A percentile compares a stretch with the other conserved stretches of the same genome.
phyloP scores from a whole-genome alignment of 1,140 invertebrate species.

The Lasioglossum baleicum region DNA sequence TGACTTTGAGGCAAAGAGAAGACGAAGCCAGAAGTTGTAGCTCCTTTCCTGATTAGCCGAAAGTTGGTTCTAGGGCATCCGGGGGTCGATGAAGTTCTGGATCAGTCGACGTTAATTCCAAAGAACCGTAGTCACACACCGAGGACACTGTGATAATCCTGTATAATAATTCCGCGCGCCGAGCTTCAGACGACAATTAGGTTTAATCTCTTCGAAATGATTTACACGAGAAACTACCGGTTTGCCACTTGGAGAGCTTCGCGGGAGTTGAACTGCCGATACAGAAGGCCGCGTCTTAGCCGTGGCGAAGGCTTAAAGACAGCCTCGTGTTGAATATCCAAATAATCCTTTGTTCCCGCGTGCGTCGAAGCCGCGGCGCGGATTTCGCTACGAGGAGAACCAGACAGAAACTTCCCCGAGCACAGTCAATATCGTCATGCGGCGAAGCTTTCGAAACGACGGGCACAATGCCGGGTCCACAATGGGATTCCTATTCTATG shows the following conservation, averaged over 20 bases:
- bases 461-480: conserved; percentile 4
- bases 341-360: conserved; percentile 15
- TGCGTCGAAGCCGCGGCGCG: conserved; percentile 25
- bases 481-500: conserved; percentile 33
- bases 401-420: conserved; percentile 35
- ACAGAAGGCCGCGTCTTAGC: not conserved
- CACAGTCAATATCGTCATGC: conserved; percentile 11
- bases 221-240: not conserved
- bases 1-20: too few species aligned
- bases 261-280: not conserved
- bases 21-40: too few species aligned
- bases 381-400: conserved; percentile 17
- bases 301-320: not conserved
- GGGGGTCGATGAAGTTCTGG: not conserved
- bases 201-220: not conserved
- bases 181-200: not conserved
- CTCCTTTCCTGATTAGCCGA: too few species aligned
- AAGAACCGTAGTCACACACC: not conserved
- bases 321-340: not conserved
- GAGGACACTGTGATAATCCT: not conserved
- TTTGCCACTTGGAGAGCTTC: not conserved
- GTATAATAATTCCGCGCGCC: not conserved
- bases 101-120: not conserved
- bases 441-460: conserved; percentile 10
- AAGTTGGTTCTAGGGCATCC: too few species aligned